Evolutionary conservation across 2,113 vertebrate species (phyloP), one percentile per base, ranked within the genome.

Genomic region (Hemiprocne comata): DNA sequence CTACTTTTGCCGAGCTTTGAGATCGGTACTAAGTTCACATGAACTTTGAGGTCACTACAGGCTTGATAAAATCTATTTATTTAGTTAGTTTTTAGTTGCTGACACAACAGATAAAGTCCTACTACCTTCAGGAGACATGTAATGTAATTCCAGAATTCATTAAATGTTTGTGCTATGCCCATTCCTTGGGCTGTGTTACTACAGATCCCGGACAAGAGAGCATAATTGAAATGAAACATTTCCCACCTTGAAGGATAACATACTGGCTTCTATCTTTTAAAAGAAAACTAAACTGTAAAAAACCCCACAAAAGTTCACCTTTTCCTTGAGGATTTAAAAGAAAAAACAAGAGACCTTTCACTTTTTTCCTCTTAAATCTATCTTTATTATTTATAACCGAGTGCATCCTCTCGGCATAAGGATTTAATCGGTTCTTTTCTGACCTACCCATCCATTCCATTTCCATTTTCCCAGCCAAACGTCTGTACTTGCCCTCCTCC

Each of bases 91-190:
- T 94, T 64, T 38, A 50, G 38, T 51, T 81, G 77, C 67, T 80
- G 77, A 69, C 50, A 69, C 21, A 81, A 89, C 58, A 95, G 61
- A 40, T 65, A 69, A 5, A 9, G 78, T 87, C 40, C 78, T 79
- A 42, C 36, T 82, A 91, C 54, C 78, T 90, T 42, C 53, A 64
- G 29, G 51, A 92, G 76, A 84, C 46, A 31, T 25, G 33, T 33
- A 89, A 92, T 87, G 88, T 42, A 74, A 81, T 55, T 89, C 50
- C 48, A 84, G 57, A 82, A 89, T 85, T 85, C 81, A 93, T 87
- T 93, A 84, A 85, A 60, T 61, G 20, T 89, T 87, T 94, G 48
- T 65, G 40, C 66, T 91, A 42, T 76, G 78, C 67, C 67, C 91
- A 14, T 65, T 95, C 78, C 87, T 78, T 57, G n/a, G 46, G 58